phyloP scores from a whole-genome alignment of 2,888 invertebrate genomes.

The Rosalia funebris region DNA sequence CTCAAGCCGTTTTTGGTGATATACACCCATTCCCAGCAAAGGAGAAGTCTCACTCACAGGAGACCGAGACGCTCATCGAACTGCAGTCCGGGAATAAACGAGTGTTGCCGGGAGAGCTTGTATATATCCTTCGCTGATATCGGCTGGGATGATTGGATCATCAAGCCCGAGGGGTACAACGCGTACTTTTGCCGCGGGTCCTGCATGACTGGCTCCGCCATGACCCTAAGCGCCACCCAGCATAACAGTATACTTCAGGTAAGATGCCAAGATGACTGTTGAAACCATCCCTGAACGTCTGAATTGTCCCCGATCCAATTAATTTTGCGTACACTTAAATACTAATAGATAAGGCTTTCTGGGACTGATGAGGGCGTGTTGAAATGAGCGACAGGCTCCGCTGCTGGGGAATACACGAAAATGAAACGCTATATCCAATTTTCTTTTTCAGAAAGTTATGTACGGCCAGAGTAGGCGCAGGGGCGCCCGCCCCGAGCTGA shows the following conservation, averaged over 20 bases:
- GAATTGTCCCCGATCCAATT: too few species aligned
- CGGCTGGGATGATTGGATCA: slow-evolving; percentile 91
- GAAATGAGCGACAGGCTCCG: too few species aligned
- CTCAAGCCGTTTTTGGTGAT: slow-evolving; percentile 82
- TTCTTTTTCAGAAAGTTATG: slow-evolving; percentile 74
- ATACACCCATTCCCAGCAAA: slow-evolving; percentile 78
- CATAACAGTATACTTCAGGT: slow-evolving; percentile 83
- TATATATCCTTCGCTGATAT: slow-evolving; percentile 86
- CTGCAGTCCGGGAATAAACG: slow-evolving; percentile 75
- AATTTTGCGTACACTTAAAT: too few species aligned
- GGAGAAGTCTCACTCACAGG: slow-evolving; percentile 59
- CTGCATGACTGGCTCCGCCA: slow-evolving; percentile 78
- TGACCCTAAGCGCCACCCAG: slow-evolving; percentile 71
- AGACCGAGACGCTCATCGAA: slow-evolving; percentile 69
- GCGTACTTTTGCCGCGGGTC: slow-evolving; percentile 89
- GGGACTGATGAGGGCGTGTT: too few species aligned
- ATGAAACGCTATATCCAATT: too few species aligned
- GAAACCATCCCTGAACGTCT: too few species aligned
- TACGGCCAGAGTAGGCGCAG: slow-evolving; percentile 65
- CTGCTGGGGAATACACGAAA: too few species aligned
- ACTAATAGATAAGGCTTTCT: too few species aligned
- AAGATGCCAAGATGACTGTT: too few species aligned
- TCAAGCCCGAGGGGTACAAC: slow-evolving; percentile 83
- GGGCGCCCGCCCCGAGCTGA: slow-evolving; percentile 70
- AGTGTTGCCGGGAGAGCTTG: slow-evolving; percentile 85